Conservation (phyloP, 2,113 vertebrate species). For the Rhombomys opimus region DNA sequence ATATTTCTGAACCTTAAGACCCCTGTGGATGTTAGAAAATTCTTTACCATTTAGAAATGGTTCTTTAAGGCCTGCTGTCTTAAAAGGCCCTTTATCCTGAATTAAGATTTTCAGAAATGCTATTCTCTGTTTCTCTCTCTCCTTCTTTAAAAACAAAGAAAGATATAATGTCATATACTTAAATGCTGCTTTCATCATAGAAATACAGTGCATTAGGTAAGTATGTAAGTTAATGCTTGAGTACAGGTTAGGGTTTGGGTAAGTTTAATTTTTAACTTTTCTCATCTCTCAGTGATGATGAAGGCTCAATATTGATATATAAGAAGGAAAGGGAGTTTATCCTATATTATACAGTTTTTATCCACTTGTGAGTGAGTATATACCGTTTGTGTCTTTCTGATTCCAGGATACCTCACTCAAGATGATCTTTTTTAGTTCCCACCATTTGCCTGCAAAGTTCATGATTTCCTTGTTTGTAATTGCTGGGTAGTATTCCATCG, state of each 20-base stretch:
- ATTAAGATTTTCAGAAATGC: not conserved
- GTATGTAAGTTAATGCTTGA: not conserved
- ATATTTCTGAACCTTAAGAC: not conserved
- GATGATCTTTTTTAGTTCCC: too few relatives aligned
- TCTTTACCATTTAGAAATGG: not conserved
- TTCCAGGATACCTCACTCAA: too few relatives aligned
- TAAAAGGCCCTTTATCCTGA: not conserved
- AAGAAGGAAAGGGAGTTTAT: not conserved
- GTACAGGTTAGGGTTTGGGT: not conserved
- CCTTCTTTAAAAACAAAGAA: not conserved
- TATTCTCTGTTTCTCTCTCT: not conserved
- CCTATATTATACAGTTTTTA: too few relatives aligned
- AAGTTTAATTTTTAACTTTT: conserved; percentile 2
- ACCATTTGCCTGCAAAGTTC: too few relatives aligned
- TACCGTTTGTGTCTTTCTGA: too few relatives aligned
- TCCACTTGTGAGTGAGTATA: too few relatives aligned
- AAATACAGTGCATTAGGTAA: not conserved
- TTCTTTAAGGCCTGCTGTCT: not conserved
- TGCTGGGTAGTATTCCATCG: too few relatives aligned
- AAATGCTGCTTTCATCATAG: not conserved
- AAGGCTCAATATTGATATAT: not conserved
- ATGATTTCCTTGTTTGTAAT: too few relatives aligned
- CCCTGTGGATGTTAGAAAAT: not conserved
- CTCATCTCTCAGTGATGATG: not conserved
- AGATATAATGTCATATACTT: not conserved